A percentile compares a stretch with the other conserved stretches of the same genome.
phyloP scores from a whole-genome alignment of 2,888 invertebrate species.

The Xylota segnis region DNA sequence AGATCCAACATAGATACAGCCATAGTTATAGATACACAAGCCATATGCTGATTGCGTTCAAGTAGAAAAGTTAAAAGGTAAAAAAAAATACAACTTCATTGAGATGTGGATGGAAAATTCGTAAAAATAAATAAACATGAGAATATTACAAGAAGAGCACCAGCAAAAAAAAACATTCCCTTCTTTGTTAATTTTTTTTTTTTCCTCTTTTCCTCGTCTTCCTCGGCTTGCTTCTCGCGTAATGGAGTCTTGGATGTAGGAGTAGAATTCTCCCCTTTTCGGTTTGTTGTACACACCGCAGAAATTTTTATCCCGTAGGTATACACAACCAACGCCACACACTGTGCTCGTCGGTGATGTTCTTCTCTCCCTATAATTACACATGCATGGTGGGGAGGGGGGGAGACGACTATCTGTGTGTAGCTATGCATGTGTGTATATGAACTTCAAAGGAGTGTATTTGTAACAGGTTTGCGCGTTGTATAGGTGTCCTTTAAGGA shows the following conservation, averaged over 20 bases:
- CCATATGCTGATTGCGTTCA: conserved; percentile 38
- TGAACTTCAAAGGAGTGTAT: not conserved
- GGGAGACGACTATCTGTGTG: not conserved
- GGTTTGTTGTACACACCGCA: conserved; percentile 26
- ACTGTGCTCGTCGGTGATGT: conserved; percentile 2
- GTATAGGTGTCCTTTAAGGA: conserved; percentile 43
- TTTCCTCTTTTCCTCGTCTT: too few species aligned
- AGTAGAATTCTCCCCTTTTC: conserved; percentile 6
- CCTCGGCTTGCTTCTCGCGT: too few species aligned
- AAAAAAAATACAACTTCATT: conserved; percentile 55
- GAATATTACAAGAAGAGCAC: conserved; percentile 31
- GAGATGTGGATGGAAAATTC: conserved; percentile 59
- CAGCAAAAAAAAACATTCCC: conserved; percentile 20
- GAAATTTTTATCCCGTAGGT: conserved; percentile 13
- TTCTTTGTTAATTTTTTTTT: conserved; percentile 30
- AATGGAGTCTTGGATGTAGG: conserved; percentile 2
- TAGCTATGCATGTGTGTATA: conserved; percentile 4
- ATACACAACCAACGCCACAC: conserved; percentile 22
- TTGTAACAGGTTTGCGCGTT: conserved; percentile 38
- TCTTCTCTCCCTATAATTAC: conserved; percentile 39
- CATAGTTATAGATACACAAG: conserved; percentile 12
- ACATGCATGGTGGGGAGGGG: not conserved
- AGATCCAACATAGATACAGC: conserved; percentile 5
- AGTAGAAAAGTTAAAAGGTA: conserved; percentile 42
- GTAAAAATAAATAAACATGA: conserved; percentile 50